A percentile compares a stretch with the other conserved stretches of the same genome.
phyloP scores from a whole-genome alignment of 2,113 vertebrate genomes.

The Anolis sagrei region DNA sequence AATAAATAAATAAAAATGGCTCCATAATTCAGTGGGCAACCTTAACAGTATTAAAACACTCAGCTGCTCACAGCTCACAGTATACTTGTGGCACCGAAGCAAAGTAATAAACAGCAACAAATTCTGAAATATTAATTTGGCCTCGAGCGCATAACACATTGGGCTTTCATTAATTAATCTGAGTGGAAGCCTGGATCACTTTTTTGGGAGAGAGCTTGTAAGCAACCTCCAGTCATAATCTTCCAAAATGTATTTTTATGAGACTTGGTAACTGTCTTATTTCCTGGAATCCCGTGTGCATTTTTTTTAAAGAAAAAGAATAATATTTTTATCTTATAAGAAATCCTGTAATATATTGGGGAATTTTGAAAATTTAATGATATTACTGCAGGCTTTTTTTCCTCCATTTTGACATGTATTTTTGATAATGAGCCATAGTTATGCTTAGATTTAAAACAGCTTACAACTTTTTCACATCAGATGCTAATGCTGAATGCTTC shows the following conservation, averaged over 20 bases:
- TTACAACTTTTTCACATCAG: not conserved
- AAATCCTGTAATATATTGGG: not conserved
- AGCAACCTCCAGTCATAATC: slow-evolving; percentile 42
- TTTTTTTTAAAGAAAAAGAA: not conserved
- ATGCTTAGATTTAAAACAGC: rapidly evolving
- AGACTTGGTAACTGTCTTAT: not conserved
- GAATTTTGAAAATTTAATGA: not conserved
- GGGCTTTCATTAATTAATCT: slow-evolving; percentile 66
- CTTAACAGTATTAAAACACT: slow-evolving; percentile 69
- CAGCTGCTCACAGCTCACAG: slow-evolving; percentile 57
- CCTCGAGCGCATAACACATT: slow-evolving; percentile 61
- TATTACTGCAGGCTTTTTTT: rapidly evolving
- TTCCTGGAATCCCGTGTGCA: not conserved
- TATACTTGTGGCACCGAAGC: slow-evolving; percentile 67
- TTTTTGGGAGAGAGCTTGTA: slow-evolving; percentile 39
- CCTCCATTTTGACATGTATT: rapidly evolving
- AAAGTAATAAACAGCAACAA: slow-evolving; percentile 57
- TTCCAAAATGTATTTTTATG: slow-evolving; percentile 28
- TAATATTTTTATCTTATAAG: not conserved
- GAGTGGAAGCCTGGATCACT: slow-evolving; percentile 46
- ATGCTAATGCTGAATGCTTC: not conserved
- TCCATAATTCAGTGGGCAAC: slow-evolving; percentile 70
- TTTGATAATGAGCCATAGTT: not conserved
- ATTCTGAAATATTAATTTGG: slow-evolving; percentile 70
- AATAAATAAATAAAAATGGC: too few relatives aligned